Evolutionary conservation across 2,113 vertebrate genomes (phyloP).

Genomic region (Heteronetta atricapilla): DNA sequence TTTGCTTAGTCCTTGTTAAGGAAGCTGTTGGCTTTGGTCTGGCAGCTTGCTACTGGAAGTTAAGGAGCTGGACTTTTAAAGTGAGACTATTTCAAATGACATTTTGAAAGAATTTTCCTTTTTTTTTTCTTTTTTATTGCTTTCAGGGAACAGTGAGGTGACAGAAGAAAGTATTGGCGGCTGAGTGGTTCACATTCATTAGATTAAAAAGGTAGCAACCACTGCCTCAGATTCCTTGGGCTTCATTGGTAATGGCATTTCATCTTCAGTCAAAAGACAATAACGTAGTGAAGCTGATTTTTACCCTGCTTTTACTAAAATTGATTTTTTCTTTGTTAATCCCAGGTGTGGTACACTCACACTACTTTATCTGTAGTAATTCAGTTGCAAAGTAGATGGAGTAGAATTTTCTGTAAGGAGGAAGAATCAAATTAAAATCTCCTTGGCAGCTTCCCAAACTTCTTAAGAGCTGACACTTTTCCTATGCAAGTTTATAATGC

Average conservation of each 20-base stretch:
- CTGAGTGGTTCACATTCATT: background rate
- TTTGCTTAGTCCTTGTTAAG: background rate
- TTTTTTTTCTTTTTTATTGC: background rate
- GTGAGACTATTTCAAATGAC: background rate
- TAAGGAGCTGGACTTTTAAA: background rate
- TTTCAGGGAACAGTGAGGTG: background rate
- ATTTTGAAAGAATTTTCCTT: background rate
- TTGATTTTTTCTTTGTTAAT: background rate
- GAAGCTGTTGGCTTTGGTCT: background rate
- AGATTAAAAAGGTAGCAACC: background rate
- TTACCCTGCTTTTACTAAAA: background rate
- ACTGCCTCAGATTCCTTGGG: background rate
- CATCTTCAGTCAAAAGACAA: background rate
- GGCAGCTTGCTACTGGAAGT: background rate
- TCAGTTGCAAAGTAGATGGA: background rate
- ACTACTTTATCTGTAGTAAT: background rate
- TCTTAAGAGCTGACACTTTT: background rate
- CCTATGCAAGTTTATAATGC: background rate
- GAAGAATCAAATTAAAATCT: background rate
- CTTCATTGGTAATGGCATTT: background rate
- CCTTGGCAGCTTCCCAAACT: background rate
- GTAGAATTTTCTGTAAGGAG: background rate
- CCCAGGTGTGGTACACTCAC: background rate
- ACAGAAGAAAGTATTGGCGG: background rate
- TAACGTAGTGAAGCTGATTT: background rate